Percentiles rank a stretch among this genome's conserved stretches.
phyloP scores from a whole-genome alignment of 2,113 vertebrate genomes.

The Mirza zaza region DNA sequence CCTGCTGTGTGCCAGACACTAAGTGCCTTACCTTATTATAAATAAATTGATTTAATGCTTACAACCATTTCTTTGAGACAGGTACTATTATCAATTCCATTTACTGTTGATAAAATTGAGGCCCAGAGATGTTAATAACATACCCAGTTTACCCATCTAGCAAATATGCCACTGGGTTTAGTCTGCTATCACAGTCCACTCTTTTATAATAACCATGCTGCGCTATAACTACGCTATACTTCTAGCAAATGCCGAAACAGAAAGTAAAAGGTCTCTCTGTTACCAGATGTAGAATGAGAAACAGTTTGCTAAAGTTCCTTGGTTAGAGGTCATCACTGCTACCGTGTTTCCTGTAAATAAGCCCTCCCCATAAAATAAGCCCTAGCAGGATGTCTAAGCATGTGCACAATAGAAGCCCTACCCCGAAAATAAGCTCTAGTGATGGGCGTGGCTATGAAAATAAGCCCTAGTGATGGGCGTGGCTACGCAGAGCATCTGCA shows the following conservation, averaged over 20 bases:
- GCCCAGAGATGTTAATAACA: neutral
- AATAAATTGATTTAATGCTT: neutral
- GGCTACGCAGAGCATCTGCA: too few relatives aligned
- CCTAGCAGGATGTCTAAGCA: too few relatives aligned
- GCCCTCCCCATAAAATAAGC: too few relatives aligned
- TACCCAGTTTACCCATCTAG: neutral
- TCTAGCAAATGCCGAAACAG: neutral
- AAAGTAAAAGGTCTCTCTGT: neutral
- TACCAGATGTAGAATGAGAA: neutral
- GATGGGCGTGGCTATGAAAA: too few relatives aligned
- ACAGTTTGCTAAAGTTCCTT: neutral
- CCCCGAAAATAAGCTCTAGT: too few relatives aligned
- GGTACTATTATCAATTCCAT: neutral
- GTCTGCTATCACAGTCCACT: neutral
- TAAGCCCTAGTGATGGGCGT: too few relatives aligned
- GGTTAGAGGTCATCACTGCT: neutral
- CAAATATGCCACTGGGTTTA: neutral
- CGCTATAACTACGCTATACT: neutral
- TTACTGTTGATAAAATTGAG: neutral
- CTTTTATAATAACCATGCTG: neutral
- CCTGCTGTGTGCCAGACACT: neutral
- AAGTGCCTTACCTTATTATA: neutral
- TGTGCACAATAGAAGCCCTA: too few relatives aligned
- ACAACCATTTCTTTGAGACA: neutral
- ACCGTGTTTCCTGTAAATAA: too few relatives aligned